These are phyloP conservation scores for Silurus lanzhouensis DNA, from an alignment of 2,797 vertebrate species.

Conservation along the genomic window DNA sequence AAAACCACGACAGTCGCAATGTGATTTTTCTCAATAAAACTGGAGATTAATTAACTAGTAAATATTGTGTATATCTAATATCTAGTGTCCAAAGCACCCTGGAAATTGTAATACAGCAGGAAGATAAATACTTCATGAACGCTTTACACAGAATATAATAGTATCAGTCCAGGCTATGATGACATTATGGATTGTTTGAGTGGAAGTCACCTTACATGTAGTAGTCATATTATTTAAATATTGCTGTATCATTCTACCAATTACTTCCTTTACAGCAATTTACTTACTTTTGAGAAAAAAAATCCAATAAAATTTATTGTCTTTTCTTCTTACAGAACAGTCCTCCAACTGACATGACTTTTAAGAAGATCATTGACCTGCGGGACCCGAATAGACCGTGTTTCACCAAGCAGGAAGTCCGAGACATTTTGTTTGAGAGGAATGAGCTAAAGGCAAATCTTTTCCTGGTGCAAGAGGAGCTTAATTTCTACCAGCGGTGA, in stretches of 20 bases:
- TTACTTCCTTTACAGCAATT: neutral
- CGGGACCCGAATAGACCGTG: conserved; percentile 74
- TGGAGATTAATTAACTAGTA: neutral
- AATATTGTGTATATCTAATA: too few relatives aligned
- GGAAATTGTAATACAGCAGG: neutral
- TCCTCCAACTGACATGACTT: conserved; percentile 47
- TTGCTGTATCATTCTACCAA: neutral
- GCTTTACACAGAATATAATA: neutral
- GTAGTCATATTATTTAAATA: conserved; percentile 8
- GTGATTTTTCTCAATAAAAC: neutral
- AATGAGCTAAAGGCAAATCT: conserved; percentile 96
- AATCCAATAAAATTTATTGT: neutral
- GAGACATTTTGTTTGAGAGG: conserved; percentile 90
- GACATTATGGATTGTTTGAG: neutral
- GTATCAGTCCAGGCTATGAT: neutral
- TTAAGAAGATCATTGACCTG: conserved; percentile 63
- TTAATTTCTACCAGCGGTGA: conserved; percentile 93
- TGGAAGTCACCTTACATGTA: conserved; percentile 3
- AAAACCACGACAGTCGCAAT: neutral
- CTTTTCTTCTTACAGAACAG: conserved; percentile 59
- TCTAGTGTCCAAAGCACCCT: neutral
- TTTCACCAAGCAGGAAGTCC: conserved; percentile 89
- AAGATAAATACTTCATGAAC: neutral
- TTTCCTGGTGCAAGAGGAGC: conserved; percentile 93
- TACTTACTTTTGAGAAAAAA: neutral